phyloP scores from a whole-genome alignment of 2,888 invertebrate species.

The Tuberolachnus salignus region DNA sequence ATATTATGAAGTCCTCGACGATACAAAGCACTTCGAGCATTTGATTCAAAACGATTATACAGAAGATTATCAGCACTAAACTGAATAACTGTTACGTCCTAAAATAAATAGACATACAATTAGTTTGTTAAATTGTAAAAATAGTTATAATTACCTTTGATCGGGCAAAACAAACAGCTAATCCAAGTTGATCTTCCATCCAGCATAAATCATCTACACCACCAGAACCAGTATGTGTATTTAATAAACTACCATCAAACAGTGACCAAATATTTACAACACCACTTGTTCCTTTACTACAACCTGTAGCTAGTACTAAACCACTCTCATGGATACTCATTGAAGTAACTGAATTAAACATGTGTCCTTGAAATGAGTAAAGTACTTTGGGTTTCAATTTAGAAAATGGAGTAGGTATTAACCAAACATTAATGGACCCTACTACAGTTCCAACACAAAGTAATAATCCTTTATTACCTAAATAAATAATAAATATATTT shows the following conservation, averaged over 20 bases:
- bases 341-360: slow-evolving; percentile 65
- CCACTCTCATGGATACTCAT: slow-evolving; percentile 66
- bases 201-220: slow-evolving; percentile 65
- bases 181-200: slow-evolving; percentile 63
- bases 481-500: neutral
- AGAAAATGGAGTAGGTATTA: slow-evolving; percentile 61
- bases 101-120: neutral
- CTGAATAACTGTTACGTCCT: slow-evolving; percentile 48
- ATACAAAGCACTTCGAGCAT: slow-evolving; percentile 48
- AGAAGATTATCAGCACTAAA: slow-evolving; percentile 60
- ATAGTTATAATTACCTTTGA: slow-evolving; percentile 64
- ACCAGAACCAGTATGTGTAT: slow-evolving; percentile 67
- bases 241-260: slow-evolving; percentile 67
- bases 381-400: slow-evolving; percentile 61
- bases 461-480: slow-evolving; percentile 52
- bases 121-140: neutral
- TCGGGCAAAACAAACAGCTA: slow-evolving; percentile 67
- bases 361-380: slow-evolving; percentile 66
- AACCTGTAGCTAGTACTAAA: slow-evolving; percentile 66
- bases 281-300: slow-evolving; percentile 64
- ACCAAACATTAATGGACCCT: slow-evolving; percentile 66
- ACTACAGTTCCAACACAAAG: slow-evolving; percentile 67
- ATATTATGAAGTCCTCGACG: slow-evolving; percentile 65
- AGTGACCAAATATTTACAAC: slow-evolving; percentile 70
- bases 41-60: slow-evolving; percentile 50